Evolutionary conservation across 2,888 invertebrate species (phyloP).

Genomic region (Pristionchus arcanus): DNA sequence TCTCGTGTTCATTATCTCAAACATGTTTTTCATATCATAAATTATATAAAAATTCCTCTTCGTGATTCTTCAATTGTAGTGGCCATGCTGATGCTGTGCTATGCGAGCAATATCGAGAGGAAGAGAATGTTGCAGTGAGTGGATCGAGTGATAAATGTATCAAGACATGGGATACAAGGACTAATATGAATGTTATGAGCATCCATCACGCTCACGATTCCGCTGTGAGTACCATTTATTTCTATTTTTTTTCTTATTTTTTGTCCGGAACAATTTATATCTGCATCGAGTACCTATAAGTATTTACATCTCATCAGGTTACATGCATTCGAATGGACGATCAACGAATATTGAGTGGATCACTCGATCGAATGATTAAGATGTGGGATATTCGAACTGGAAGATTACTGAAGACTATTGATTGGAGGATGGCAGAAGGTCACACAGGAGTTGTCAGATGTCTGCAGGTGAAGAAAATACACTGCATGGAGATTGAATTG

Average conservation of each 20-base stretch:
- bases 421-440: constrained; percentile 83
- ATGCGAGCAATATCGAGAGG: constrained; percentile 81
- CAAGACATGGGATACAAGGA: constrained; percentile 81
- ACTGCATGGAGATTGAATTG: neutral
- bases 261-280: neutral
- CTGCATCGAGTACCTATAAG: neutral
- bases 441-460: constrained; percentile 82
- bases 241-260: neutral
- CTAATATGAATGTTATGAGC: constrained; percentile 80
- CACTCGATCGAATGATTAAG: constrained; percentile 82
- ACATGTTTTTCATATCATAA: too few species aligned
- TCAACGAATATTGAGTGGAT: constrained; percentile 81
- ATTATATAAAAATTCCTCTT: too few species aligned
- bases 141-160: constrained; percentile 82
- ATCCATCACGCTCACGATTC: constrained; percentile 81
- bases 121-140: constrained; percentile 79
- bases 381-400: constrained; percentile 81
- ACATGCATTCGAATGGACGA: constrained; percentile 82
- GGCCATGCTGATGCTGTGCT: constrained; percentile 82
- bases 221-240: constrained; percentile 79
- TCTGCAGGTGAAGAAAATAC: constrained; percentile 66
- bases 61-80: constrained; percentile 67
- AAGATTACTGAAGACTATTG: constrained; percentile 81
- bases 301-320: constrained; percentile 38
- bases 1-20: too few species aligned